Conservation (phyloP, 2,797 vertebrate species). For the Parauchenoglanis punctatus region DNA sequence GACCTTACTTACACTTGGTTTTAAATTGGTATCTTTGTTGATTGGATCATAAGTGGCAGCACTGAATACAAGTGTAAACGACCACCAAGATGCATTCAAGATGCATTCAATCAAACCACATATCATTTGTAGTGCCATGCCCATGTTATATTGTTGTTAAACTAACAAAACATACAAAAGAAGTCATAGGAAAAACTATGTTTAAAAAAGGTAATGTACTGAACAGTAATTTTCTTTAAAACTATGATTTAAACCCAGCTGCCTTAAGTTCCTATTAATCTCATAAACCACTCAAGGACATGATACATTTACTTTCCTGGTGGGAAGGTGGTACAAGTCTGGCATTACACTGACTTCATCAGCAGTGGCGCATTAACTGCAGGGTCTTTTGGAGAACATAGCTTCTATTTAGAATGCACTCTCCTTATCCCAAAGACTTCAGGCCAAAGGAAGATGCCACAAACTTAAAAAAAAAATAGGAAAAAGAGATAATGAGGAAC, state of each 20-base stretch:
- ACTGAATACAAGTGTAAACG: no score
- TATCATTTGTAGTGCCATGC: no score
- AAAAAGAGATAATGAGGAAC: slow-evolving; percentile 62
- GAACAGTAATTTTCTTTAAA: not conserved
- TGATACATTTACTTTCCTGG: slow-evolving; percentile 52
- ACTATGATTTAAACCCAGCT: not conserved
- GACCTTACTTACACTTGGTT: not conserved
- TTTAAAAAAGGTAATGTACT: not conserved
- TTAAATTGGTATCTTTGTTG: no score
- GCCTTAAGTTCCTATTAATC: slow-evolving; percentile 19
- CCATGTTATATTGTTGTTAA: not conserved
- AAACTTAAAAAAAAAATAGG: slow-evolving; percentile 13
- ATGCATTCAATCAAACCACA: no score
- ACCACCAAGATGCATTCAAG: no score
- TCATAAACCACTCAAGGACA: slow-evolving; percentile 35
- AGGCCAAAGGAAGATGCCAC: slow-evolving; percentile 69
- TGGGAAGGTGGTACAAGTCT: slow-evolving; percentile 71
- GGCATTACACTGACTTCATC: slow-evolving; percentile 65
- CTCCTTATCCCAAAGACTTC: slow-evolving; percentile 69
- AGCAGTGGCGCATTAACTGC: slow-evolving; percentile 68
- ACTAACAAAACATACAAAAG: not conserved
- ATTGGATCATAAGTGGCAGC: no score
- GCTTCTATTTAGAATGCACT: slow-evolving; percentile 63
- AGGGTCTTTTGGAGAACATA: slow-evolving; percentile 62
- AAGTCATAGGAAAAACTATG: not conserved